Evolutionary conservation across 2,888 invertebrate genomes (phyloP), one percentile per base, ranked within the genome.

Genomic region (Ormyrus nitidulus): DNA sequence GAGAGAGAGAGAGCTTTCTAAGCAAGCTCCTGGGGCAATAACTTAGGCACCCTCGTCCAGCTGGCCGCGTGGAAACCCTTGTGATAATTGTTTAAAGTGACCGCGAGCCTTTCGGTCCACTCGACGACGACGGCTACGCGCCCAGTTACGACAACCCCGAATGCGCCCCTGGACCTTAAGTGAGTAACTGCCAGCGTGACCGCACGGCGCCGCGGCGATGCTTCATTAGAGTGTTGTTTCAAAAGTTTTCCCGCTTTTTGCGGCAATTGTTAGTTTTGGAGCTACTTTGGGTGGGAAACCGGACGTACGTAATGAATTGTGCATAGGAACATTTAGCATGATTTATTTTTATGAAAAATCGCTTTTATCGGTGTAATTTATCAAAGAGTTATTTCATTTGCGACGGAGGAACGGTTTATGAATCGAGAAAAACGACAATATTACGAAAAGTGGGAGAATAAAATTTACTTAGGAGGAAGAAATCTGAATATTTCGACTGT

Each of bases 71-170:
- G 61, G 13, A 65, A 65, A 81, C 81, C 81, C 79, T 89, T 85
- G 89, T 88, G 89, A 90, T 90, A 90, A 90, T 90, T 90, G 90
- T 90, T 89, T 90, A 89, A 90, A 90, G 87, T 44, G 77, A 82
- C 82, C 82, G 73, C 82, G 70, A 59, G 70, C 68, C 76, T 68
- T 69, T 70, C 44, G 48, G 64, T 54, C 77, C 77, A 62, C 73
- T 73, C 61, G 68, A 53, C n/a, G 51, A 9, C 54, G 13, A 34
- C 34, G 61, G 44, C 68, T 11, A 13, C 54, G 62, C 49, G 46
- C 69, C 69, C 58, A 34, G 34, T 4, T 34, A 34, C 13, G 56
- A 49, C 70, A 53, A 19, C 34, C 44, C 54, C 64, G 56, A 66
- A 65, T 66, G 49, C 48, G 3, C 53, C 34, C 44, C 58, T 46